Conservation (phyloP, 2,797 vertebrate species). For the Tolypeutes matacus region DNA sequence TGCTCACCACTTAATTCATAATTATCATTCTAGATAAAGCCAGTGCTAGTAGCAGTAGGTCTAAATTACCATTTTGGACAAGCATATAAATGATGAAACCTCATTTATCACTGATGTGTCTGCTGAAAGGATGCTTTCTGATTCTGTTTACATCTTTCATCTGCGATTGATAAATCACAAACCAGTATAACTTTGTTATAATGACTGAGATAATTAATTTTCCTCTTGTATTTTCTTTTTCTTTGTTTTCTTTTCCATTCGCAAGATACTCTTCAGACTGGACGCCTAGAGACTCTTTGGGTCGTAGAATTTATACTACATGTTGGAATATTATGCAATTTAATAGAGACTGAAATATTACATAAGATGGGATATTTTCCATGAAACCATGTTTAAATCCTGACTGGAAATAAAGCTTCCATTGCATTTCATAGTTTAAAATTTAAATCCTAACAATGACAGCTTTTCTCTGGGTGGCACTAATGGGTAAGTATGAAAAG, state of each 20-base stretch:
- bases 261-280: neutral
- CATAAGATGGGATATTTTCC: neutral
- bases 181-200: constrained; percentile 13
- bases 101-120: constrained; percentile 46
- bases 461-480: neutral
- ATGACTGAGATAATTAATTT: constrained; percentile 54
- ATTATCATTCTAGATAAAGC: constrained; percentile 67
- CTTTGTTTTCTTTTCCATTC: constrained; percentile 35
- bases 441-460: neutral
- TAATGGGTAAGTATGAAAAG: neutral
- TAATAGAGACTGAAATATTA: constrained; percentile 22
- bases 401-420: neutral
- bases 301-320: neutral
- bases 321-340: neutral
- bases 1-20: constrained; percentile 55
- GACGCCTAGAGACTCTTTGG: neutral
- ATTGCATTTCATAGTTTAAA: constrained; percentile 1
- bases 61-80: constrained; percentile 68
- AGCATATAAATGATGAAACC: constrained; percentile 64
- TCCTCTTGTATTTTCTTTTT: constrained; percentile 15
- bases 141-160: constrained; percentile 32
- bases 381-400: neutral
- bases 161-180: constrained; percentile 17
- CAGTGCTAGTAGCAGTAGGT: constrained; percentile 9
- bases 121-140: constrained; percentile 52